A percentile compares a stretch with the other conserved stretches of the same genome.
phyloP scores from a whole-genome alignment of 2,113 vertebrate genomes.

The Macquaria australasica region DNA sequence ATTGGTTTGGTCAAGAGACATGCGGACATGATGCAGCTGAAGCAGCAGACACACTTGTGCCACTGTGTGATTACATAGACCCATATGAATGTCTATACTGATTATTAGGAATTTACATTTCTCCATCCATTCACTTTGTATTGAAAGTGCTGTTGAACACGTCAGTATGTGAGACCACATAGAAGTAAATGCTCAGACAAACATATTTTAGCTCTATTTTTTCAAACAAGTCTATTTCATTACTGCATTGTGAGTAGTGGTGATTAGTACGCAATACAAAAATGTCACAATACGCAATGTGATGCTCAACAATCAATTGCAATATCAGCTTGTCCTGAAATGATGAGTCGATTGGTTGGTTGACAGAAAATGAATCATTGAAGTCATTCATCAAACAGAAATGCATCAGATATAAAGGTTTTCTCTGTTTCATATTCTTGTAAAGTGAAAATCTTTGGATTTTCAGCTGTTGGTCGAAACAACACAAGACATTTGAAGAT shows the following conservation, averaged over 20 bases:
- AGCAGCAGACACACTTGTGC: background rate
- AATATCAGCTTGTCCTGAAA: background rate
- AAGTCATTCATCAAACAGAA: background rate
- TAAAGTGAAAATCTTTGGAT: no score
- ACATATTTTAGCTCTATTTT: background rate
- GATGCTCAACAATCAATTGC: background rate
- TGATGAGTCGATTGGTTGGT: no score
- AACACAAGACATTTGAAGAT: background rate
- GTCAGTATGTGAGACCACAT: background rate
- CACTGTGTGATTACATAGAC: background rate
- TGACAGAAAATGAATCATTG: no score
- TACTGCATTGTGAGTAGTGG: background rate
- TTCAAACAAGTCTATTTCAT: background rate
- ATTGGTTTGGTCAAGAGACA: conserved; percentile 1
- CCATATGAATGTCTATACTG: background rate
- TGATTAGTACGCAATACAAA: background rate
- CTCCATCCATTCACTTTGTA: background rate
- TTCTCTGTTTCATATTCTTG: background rate
- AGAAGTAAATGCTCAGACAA: background rate
- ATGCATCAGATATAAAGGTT: background rate
- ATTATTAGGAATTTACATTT: background rate
- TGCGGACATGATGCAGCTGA: background rate
- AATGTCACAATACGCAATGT: background rate
- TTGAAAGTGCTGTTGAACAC: background rate
- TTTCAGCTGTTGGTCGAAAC: background rate